Evolutionary conservation across 2,113 vertebrate genomes (phyloP), one percentile per base, ranked within the genome.

Genomic region (Callorhinus ursinus): DNA sequence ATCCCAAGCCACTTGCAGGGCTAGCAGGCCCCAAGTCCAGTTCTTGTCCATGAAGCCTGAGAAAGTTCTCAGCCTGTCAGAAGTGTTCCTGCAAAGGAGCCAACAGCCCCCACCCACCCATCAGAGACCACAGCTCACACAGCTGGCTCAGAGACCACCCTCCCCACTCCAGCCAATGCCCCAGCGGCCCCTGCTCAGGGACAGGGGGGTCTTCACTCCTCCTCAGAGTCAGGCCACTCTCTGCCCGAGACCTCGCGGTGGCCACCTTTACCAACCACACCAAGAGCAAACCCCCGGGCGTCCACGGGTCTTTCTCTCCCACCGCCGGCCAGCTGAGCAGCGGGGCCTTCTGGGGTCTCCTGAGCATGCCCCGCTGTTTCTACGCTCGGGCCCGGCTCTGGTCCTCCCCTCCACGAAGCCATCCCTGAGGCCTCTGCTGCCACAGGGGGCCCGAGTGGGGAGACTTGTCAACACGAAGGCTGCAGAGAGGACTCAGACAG

Each of bases 221-320:
- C 49, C 8, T 2, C 3, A 3, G 26, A 46, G 7, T 8, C 92
- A 85, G 65, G 57, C 61, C 26, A 1, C 22, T 24, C 51, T 46
- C 42, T 22, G 71, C 6, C 5, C 0, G 4, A 36, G n/a, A 22
- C 5, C 11, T 74, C 15, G 0, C 14, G 7, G 28, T 0, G 5
- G 21, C 61, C 9, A 16, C 63, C 83, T 61, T 12, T 31, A 1
- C 2, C 0, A 16, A 26, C 2, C 1, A 39, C 31, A 22, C 65
- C 24, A 0, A 7, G 83, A 24, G 26, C 71, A 39, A 55, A 9
- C 7, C 15, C 2, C 18, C 65, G 21, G 2, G 5, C 5, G 11
- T n/a, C 72, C 6, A 0, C 0, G 0, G 0, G 13, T 42, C 51
- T 76, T 39, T 12, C 21, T 59, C 33, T 49, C 49, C 88, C 42